phyloP scores from a whole-genome alignment of 2,113 vertebrate species.

The Apodemus speciosus region DNA sequence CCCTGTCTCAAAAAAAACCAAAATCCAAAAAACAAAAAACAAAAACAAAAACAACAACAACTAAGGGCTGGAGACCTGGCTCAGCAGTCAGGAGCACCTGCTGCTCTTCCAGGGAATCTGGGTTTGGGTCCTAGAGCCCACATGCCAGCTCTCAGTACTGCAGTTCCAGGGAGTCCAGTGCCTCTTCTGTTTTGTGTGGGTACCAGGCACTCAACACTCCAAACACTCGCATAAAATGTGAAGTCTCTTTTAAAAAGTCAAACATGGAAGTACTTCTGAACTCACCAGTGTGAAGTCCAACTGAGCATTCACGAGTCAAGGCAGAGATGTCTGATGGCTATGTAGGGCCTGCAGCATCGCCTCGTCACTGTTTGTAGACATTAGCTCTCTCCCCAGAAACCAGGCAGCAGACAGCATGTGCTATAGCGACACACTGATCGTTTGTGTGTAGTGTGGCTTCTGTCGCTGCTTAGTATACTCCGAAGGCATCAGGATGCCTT shows the following conservation, averaged over 20 bases:
- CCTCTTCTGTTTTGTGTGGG: background rate
- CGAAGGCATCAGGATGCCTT: background rate
- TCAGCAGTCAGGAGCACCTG: background rate
- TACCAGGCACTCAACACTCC: background rate
- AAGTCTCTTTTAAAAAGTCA: background rate
- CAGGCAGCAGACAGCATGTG: background rate
- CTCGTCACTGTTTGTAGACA: background rate
- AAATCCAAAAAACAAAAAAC: no score
- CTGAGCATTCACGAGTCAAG: background rate
- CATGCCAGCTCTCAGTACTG: background rate
- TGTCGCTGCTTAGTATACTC: background rate
- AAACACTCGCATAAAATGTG: background rate
- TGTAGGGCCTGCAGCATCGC: background rate
- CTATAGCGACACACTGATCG: background rate
- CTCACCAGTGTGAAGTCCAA: background rate
- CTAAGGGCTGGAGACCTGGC: background rate
- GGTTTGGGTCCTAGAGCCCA: background rate
- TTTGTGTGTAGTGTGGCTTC: background rate
- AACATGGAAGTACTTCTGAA: constrained; percentile 1
- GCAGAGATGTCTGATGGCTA: background rate
- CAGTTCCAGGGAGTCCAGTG: background rate
- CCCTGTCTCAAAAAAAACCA: no score
- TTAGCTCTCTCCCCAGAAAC: background rate
- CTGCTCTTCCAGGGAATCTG: background rate
- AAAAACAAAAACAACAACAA: no score